These are phyloP conservation scores for Neodon shergylaensis DNA, from an alignment of 2,113 vertebrate species.

Conservation along the genomic window DNA sequence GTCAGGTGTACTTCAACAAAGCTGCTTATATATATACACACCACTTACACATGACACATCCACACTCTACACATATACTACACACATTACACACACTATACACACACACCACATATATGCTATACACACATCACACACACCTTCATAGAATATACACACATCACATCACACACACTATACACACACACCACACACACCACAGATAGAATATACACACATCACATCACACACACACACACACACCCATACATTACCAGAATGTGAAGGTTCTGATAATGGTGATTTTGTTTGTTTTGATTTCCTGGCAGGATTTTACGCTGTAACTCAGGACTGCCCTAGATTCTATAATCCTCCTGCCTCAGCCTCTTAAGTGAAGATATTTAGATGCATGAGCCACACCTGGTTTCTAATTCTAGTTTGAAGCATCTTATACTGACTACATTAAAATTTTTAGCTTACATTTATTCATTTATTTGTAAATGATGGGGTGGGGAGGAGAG, in stretches of 20 bases:
- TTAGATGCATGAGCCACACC: background rate
- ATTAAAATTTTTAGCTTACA: background rate
- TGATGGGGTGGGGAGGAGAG: background rate
- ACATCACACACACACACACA: background rate
- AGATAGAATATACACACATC: background rate
- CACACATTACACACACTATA: too few relatives aligned
- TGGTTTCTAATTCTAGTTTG: slow-evolving; percentile 61
- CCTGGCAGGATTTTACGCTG: background rate
- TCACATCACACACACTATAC: background rate
- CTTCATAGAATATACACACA: too few relatives aligned
- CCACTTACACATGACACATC: too few relatives aligned
- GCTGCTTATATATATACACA: background rate
- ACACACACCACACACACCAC: too few relatives aligned
- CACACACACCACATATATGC: too few relatives aligned
- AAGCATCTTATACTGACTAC: slow-evolving; percentile 68
- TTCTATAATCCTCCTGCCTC: background rate
- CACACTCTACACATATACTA: too few relatives aligned
- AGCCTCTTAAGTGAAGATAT: background rate
- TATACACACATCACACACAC: too few relatives aligned
- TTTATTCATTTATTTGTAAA: background rate
- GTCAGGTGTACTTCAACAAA: background rate
- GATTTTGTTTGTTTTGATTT: background rate
- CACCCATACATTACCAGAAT: background rate
- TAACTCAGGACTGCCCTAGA: background rate
- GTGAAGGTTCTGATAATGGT: slow-evolving; percentile 49